Evolutionary conservation across 2,797 vertebrate genomes (phyloP), one percentile per base, ranked within the genome.

Genomic region (Periparus ater): DNA sequence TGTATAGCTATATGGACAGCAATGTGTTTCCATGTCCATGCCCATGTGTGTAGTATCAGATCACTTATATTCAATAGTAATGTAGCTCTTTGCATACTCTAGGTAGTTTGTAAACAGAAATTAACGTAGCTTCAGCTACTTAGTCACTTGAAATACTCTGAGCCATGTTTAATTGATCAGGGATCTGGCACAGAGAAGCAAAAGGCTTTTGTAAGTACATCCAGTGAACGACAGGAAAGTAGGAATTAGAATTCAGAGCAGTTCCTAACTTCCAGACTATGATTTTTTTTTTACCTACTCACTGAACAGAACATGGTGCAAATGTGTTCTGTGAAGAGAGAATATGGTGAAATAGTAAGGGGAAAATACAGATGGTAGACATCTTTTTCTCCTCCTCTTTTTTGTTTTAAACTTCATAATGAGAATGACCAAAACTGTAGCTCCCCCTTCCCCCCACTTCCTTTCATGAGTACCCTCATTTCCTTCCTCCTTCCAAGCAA

Each of bases 181-280:
- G 26, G 45, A 72, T 83, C 53, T 74, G 61, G 62, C 78, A 89
- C 16, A 87, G 50, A 85, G 34, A 80, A 79, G 71, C 47, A 93
- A 89, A 88, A 85, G 51, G 68, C 61, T 92, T 83, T 85, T 87
- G 4, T 61, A 92, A 87, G 62, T n/a, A 67, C 32, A 68, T 36
- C n/a, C 65, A 65, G 36, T n/a, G 89, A 94, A 91, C 26, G 55
- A 75, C 51, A 80, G 53, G 78, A 65, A 85, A 88, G 76, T 6
- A 78, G 36, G 58, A 85, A 97, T 92, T 88, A 83, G 75, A 94
- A 96, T 88, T 94, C 87, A 91, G 25, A 92, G 81, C 68, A 80
- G 89, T 88, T 88, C 48, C 61, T 75, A 91, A 87, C 72, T 91
- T 92, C 30, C 67, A 92, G 78, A 67, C 72, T 79, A 51, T 29